phyloP scores from a whole-genome alignment of 2,797 vertebrate genomes.

The Micromesistius poutassou region DNA sequence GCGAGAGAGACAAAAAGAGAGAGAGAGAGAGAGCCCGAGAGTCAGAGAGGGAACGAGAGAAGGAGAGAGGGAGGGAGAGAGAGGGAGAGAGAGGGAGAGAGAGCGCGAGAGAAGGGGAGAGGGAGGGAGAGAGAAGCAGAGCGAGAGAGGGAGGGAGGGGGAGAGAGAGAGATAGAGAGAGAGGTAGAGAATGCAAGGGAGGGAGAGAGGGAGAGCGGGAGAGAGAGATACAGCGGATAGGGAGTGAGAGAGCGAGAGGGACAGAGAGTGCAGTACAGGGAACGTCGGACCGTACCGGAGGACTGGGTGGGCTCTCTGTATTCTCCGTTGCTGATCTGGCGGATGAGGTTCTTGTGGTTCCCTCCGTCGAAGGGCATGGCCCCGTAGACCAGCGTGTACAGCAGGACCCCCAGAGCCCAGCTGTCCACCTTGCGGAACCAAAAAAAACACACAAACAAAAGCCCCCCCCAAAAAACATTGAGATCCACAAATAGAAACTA shows the following conservation, averaged over 20 bases:
- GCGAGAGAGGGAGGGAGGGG: no score
- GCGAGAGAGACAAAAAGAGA: neutral
- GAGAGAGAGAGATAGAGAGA: no score
- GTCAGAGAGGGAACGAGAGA: neutral
- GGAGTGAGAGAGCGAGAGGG: no score
- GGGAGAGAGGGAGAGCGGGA: neutral
- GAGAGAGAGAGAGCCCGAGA: neutral
- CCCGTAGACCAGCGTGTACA: conserved; percentile 97
- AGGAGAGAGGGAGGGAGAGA: no score
- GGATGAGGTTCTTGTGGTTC: conserved; percentile 97
- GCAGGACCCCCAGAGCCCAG: conserved; percentile 98
- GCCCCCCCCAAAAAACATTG: neutral
- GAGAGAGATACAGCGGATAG: neutral
- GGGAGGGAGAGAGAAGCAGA: no score
- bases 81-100: no score
- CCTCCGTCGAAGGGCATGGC: conserved; percentile 99
- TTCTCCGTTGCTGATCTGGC: conserved; percentile 98
- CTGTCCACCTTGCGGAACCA: conserved; percentile 88
- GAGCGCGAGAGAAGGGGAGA: no score
- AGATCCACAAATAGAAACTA: neutral
- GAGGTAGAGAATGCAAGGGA: no score
- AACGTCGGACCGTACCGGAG: conserved; percentile 78
- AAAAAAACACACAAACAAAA: neutral
- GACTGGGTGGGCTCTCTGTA: conserved; percentile 97
- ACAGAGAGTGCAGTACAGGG: neutral